Base-by-base conservation (phyloP, 2,888 invertebrate genomes). In the Papilio gigon region DNA sequence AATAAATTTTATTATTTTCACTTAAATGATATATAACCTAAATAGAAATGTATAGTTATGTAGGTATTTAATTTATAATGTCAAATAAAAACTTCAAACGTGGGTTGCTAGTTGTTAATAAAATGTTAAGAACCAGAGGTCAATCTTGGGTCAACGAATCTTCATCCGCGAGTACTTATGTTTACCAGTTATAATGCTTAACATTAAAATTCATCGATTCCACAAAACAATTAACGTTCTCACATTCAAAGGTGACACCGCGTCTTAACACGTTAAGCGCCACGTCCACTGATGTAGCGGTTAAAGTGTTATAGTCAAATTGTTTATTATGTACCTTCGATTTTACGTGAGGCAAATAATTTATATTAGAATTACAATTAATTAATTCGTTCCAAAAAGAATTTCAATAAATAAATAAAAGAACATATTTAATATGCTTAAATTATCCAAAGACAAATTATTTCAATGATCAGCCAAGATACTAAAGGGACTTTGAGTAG, bases 121-220 rank as follows among this genome's bases (percentile, higher is more conserved):
- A 53, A 53, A 53, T 17, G 3, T 30, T 53, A 53, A 53, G 47
- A 47, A 20, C 20, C 22, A n/a, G 50, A 50, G 53, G 30, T 27
- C 53, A 53, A 9, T 27, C 27, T 27, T 8, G 14, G 30, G 53
- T 56, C 53, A 56, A 56, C 53, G n/a, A 56, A 56, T 56, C 53
- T 30, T 56, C 53, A 30, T 56, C n/a, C 30, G 11, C 17, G 14
- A 40, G 40, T 40, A 40, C n/a, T 40, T 61, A 27, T 4, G n/a
- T n/a, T 44, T 27, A 53, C 27, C n/a, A 14, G 27, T 42, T 11
- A 27, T 42, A 27, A 61, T n/a, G 3, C 44, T 33, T 61, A 70
- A 70, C 65, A 66, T 63, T 64, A 70, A 67, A 40, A 64, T 67
- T 67, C 58, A 67, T 70, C 58, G 65, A 70, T 70, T 61, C n/a